These are phyloP conservation scores for Pelmatolapia mariae DNA, from an alignment of 2,113 vertebrate genomes.

Conservation along the genomic window DNA sequence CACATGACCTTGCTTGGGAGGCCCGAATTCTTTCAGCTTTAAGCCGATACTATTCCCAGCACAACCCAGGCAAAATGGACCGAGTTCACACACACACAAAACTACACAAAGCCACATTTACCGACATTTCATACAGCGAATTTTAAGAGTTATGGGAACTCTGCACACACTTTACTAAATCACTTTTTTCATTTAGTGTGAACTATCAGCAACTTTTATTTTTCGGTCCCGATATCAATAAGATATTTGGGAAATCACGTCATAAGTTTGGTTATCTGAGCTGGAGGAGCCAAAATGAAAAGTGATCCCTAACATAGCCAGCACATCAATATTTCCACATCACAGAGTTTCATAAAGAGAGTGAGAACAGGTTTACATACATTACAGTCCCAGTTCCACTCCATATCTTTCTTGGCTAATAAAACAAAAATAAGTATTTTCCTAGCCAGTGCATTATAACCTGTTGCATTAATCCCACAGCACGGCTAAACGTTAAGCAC, in stretches of 20 bases:
- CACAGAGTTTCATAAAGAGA: conserved; percentile 20
- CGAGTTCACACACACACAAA: conserved; percentile 44
- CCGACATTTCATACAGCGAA: conserved; percentile 12
- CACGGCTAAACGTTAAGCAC: conserved; percentile 9
- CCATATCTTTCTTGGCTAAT: conserved; percentile 18
- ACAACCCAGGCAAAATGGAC: conserved; percentile 41
- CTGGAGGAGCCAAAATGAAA: conserved; percentile 5
- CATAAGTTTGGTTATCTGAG: not conserved
- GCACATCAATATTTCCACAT: conserved; percentile 32
- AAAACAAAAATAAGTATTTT: conserved; percentile 19
- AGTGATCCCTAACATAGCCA: not conserved
- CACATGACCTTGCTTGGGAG: conserved; percentile 69
- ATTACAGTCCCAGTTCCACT: not conserved
- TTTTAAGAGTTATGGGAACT: conserved; percentile 17
- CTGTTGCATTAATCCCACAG: conserved; percentile 17
- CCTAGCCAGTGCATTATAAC: conserved; percentile 25
- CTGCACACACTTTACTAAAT: conserved; percentile 1
- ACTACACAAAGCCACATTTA: conserved; percentile 1
- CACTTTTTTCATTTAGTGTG: not conserved
- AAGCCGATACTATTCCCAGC: conserved; percentile 67
- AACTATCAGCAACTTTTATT: not conserved
- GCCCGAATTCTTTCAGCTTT: conserved; percentile 64
- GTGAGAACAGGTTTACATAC: conserved; percentile 45
- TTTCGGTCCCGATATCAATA: not conserved
- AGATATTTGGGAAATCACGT: not conserved